Evolutionary conservation across 2,888 invertebrate genomes (phyloP), one percentile per base, ranked within the genome.

Genomic region (Harpalus rufipes): DNA sequence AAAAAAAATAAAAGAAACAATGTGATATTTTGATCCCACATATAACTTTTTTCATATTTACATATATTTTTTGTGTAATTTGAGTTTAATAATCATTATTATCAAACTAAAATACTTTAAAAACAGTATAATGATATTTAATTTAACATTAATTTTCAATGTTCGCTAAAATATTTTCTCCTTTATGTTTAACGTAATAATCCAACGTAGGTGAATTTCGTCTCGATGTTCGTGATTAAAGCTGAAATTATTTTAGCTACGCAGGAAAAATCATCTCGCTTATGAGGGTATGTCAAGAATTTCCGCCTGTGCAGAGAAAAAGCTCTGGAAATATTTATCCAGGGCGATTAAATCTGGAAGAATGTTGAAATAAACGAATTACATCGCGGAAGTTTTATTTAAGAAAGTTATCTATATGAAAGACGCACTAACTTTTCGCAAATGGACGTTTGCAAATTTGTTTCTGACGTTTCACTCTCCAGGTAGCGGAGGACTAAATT

Each of bases 361-460:
- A 56, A 76, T 76, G 76, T 76, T 56, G 51, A 76, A 51, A 76
- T 76, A 76, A 76, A 76, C 56, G 76, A 76, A 76, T 76, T 76
- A 76, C 44, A 21, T 76, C 44, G 7, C 12, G 8, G 56, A 76
- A 76, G 51, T 76, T 76, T 51, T 76, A 51, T 51, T 44, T 76
- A 76, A 76, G 76, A 76, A 76, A 76, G 76, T 76, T 76, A 56
- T 51, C 51, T 56, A 16, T 51, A 76, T 56, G 21, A 76, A 21
- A 76, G 51, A 25, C 18, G 76, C 12, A 25, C 18, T 56, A 76
- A 76, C 51, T 76, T 76, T 51, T 65, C 14, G 44, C 8, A 18
- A 18, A 81, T 21, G 44, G 65, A 81, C 81, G 21, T 63, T 63
- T 81, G 65, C 81, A 83, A 83, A 83, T 83, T 76, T 83, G 83